phyloP scores from a whole-genome alignment of 2,113 vertebrate species.

The Dicerorhinus sumatrensis region DNA sequence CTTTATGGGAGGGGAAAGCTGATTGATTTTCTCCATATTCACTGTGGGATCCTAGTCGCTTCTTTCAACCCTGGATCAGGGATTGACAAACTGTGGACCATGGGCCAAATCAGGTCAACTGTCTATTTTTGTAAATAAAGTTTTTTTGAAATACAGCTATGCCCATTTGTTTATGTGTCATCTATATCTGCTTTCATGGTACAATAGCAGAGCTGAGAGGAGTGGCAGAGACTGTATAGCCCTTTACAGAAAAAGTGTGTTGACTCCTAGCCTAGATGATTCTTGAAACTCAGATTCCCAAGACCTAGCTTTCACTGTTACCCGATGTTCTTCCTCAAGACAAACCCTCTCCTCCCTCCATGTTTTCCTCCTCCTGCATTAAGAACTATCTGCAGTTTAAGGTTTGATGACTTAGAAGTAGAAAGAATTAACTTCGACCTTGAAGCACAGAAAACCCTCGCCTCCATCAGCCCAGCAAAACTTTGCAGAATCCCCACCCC shows the following conservation, averaged over 20 bases:
- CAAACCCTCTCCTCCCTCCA: fast-evolving
- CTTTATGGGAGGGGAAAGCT: neutral
- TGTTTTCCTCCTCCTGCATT: neutral
- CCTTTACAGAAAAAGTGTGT: neutral
- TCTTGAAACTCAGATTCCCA: neutral
- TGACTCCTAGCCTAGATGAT: neutral
- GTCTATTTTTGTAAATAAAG: neutral
- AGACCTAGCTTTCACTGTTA: neutral
- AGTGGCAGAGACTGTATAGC: neutral
- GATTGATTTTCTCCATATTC: neutral
- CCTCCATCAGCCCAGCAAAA: neutral
- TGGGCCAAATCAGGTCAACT: neutral
- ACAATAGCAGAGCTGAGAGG: neutral
- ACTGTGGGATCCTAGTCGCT: neutral
- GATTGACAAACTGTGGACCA: neutral
- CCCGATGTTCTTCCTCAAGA: neutral
- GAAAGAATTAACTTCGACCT: neutral
- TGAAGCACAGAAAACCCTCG: neutral
- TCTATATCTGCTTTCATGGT: neutral
- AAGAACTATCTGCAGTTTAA: neutral
- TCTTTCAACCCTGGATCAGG: neutral
- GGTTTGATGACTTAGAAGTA: neutral
- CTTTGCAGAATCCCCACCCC: neutral
- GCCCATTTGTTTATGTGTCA: neutral
- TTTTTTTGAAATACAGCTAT: neutral